These are phyloP conservation scores for Lasiommata megera DNA, from an alignment of 2,888 invertebrate species.

Conservation along the genomic window DNA sequence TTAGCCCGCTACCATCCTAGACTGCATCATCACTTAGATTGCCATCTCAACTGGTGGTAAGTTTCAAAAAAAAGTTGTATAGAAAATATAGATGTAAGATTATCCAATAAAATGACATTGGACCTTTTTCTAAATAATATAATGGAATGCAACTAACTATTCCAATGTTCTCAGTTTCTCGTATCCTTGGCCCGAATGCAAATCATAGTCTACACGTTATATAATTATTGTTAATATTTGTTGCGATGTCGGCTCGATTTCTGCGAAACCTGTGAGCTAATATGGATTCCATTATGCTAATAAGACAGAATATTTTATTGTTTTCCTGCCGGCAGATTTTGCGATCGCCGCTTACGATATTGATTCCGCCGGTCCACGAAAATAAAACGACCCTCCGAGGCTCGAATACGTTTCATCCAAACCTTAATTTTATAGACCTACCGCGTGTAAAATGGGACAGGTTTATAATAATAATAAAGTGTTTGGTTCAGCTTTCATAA, in stretches of 20 bases:
- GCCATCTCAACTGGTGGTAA: neutral
- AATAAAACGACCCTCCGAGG: slow-evolving; percentile 19
- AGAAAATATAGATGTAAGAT: too few relatives aligned
- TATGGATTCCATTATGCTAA: slow-evolving; percentile 24
- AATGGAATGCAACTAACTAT: too few relatives aligned
- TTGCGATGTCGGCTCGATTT: slow-evolving; percentile 7
- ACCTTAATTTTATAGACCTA: slow-evolving; percentile 18
- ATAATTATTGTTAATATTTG: slow-evolving; percentile 8
- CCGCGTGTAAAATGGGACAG: slow-evolving; percentile 14
- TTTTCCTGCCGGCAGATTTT: slow-evolving; percentile 23
- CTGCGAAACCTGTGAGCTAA: slow-evolving; percentile 16
- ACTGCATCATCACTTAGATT: too few relatives aligned
- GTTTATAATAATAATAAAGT: slow-evolving; percentile 18
- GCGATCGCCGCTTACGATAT: slow-evolving; percentile 26
- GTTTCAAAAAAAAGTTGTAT: too few relatives aligned
- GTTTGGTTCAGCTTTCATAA: neutral
- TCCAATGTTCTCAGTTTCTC: neutral
- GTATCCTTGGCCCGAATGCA: slow-evolving; percentile 7
- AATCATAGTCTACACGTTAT: neutral
- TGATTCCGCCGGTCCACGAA: slow-evolving; percentile 24
- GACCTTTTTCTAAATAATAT: too few relatives aligned
- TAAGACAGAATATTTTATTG: slow-evolving; percentile 29
- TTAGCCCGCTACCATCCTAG: too few relatives aligned
- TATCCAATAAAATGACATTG: too few relatives aligned
- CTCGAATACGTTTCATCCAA: slow-evolving; percentile 18